Conservation (phyloP, 1,140 invertebrate species). For the Brachionus angularis region DNA sequence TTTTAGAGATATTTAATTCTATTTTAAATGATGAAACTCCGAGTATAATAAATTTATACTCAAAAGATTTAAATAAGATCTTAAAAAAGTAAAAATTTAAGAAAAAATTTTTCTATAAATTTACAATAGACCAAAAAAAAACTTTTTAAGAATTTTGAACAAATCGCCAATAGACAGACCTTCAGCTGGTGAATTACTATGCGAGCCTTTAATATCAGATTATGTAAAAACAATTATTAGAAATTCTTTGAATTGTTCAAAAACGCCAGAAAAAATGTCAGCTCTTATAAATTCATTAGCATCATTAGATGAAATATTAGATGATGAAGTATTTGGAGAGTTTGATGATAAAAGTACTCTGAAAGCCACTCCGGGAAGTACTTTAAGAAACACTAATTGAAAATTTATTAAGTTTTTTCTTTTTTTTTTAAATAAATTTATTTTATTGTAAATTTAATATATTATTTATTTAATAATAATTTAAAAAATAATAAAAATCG, state of each 20-base stretch:
- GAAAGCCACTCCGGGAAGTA: neutral
- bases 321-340: slow-evolving; percentile 7
- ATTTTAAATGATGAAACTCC: slow-evolving; percentile 45
- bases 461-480: no score
- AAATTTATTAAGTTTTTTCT: neutral
- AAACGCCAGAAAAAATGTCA: slow-evolving; percentile 19
- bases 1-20: slow-evolving; percentile 38
- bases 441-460: no score
- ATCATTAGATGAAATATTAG: neutral
- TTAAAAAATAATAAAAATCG: no score
- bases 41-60: slow-evolving; percentile 30
- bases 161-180: slow-evolving; percentile 1
- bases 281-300: slow-evolving; percentile 1
- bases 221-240: slow-evolving; percentile 12
- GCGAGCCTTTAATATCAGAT: slow-evolving; percentile 5
- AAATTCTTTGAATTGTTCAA: neutral
- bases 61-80: slow-evolving; percentile 25
- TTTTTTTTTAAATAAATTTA: neutral
- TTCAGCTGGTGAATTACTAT: neutral
- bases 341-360: slow-evolving; percentile 12
- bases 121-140: neutral
- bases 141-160: slow-evolving; percentile 11
- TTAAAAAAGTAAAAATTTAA: slow-evolving; percentile 15
- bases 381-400: slow-evolving; percentile 1
- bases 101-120: neutral